Evolutionary conservation across 2,113 vertebrate species (phyloP).

Genomic region (Regulus satrapa): DNA sequence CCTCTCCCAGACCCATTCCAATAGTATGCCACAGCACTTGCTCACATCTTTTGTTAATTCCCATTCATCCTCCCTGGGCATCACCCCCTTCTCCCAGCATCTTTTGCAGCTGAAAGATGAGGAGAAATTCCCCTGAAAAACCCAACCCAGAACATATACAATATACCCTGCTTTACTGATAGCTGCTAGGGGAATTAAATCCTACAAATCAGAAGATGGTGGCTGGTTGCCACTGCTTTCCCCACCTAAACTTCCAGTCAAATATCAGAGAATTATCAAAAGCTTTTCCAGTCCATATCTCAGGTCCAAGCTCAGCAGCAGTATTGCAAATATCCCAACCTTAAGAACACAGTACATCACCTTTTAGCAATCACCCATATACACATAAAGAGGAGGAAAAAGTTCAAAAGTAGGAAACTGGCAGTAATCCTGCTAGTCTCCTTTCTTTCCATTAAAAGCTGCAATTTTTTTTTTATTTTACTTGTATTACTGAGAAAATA

Average conservation of each 20-base stretch:
- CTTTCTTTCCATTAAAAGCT: neutral
- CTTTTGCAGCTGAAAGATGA: neutral
- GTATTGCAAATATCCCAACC: neutral
- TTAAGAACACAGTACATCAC: neutral
- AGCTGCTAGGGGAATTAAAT: neutral
- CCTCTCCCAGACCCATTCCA: neutral
- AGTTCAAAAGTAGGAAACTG: neutral
- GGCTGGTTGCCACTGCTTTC: neutral
- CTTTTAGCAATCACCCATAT: neutral
- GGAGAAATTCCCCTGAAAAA: neutral
- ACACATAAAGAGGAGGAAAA: neutral
- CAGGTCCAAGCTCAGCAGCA: neutral
- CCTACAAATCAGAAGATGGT: neutral
- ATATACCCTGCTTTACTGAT: neutral
- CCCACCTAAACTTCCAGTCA: neutral
- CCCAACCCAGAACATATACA: neutral
- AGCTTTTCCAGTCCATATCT: neutral
- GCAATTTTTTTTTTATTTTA: no score
- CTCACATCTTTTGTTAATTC: neutral
- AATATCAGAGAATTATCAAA: neutral
- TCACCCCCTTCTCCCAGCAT: neutral
- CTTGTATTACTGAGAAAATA: neutral
- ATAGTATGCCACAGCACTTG: neutral
- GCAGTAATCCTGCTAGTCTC: neutral
- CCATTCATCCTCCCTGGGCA: fast-evolving